Base-by-base conservation (phyloP, 2,113 vertebrate genomes). In the Peromyscus polionotus region DNA sequence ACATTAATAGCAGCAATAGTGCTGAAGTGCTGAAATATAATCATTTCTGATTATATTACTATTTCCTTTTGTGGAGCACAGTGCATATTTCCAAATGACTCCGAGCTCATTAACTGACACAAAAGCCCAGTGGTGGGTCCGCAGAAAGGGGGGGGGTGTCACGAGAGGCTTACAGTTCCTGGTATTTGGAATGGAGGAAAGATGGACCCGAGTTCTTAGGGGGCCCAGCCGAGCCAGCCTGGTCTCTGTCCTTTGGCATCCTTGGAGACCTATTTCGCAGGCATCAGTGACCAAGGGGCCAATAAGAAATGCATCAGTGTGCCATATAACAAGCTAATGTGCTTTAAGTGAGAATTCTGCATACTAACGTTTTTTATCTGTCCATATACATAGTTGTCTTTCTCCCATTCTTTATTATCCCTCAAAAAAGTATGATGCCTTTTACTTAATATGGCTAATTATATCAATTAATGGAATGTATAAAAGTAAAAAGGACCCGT, bases 1-100 rank as follows among this genome's bases (percentile, higher is more conserved):
- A 96, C 97, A 96, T 96, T 97, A 96, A 97, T 96, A 95, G 96
- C 26, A 93, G 96, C 96, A 93, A 96, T 93, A 96, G 97, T 57
- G 73, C 86, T 84, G 91, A 93, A 96, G 96, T 93, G 89, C 91
- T 63, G 73, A 96, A 89, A 90, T 80, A 91, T 61, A 97, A 97
- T 96, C 91, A 95, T 96, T 95, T 90, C 93, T 96, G 96, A 96
- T 96, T 96, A 94, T 89, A 96, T 95, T 96, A 97, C 97, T 91
- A 26, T 95, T 97, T 97, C 96, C 94, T 97, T 97, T 95, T 96
- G 96, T 96, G 96, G 36, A 95, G 73, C 93, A 70, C 68, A 42
- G 81, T 33, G 89, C 89, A 3, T 80, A 93, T 94, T 97, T 97
- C 96, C 83, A 68, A 96, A 97, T 0, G 91, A 93, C 89, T 94